Evolutionary conservation across 2,888 invertebrate species (phyloP).

Genomic region (Nymphalis urticae): DNA sequence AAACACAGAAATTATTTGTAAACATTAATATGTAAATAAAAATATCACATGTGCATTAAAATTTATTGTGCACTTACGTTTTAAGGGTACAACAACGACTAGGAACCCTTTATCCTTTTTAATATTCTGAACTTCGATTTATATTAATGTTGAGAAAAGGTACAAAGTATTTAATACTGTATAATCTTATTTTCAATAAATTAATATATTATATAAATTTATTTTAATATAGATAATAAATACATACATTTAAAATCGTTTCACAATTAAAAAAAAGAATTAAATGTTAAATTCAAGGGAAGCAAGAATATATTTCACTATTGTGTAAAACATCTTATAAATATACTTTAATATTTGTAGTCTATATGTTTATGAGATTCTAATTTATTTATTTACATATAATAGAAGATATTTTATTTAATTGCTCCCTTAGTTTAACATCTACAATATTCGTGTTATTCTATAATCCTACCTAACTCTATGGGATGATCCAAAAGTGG

Average conservation of each 20-base stretch:
- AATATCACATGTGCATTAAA: conserved; percentile 49
- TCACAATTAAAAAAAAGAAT: neutral
- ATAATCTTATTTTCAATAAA: conserved; percentile 3
- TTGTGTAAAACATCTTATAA: conserved; percentile 13
- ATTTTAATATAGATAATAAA: neutral
- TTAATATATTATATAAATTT: too few species aligned
- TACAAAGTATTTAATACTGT: conserved; percentile 11
- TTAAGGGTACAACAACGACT: conserved; percentile 28
- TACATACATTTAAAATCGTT: neutral
- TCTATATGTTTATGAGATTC: conserved; percentile 45
- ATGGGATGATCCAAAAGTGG: conserved; percentile 38
- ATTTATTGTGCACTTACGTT: conserved; percentile 41
- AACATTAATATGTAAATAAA: conserved; percentile 36
- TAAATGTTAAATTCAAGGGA: neutral
- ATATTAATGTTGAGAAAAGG: conserved; percentile 8
- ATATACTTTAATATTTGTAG: neutral
- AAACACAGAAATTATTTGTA: conserved; percentile 7
- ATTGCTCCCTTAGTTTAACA: conserved; percentile 78
- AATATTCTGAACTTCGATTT: conserved; percentile 3
- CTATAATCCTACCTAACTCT: conserved; percentile 45
- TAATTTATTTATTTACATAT: conserved; percentile 61
- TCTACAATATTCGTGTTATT: conserved; percentile 62
- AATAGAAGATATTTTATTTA: conserved; percentile 52
- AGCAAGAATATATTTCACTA: neutral
- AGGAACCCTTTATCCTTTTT: conserved; percentile 16